A percentile compares a stretch with the other conserved stretches of the same genome.
phyloP scores from a whole-genome alignment of 2,113 vertebrate genomes.

The Myrmophylax atrothorax region DNA sequence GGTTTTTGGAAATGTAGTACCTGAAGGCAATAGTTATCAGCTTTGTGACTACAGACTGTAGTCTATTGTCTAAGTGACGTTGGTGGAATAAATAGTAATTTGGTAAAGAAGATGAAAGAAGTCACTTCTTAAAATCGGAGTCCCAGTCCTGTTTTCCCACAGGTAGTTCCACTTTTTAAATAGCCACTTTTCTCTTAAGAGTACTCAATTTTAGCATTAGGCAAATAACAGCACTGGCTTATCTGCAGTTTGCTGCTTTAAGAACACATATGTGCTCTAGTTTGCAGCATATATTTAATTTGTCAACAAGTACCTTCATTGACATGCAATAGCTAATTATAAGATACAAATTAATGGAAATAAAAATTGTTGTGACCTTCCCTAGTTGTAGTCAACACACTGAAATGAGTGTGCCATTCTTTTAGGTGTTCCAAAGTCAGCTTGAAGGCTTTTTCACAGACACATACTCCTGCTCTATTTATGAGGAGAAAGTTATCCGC shows the following conservation, averaged over 20 bases:
- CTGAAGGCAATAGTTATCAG: background rate
- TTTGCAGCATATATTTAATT: background rate
- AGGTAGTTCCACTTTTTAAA: background rate
- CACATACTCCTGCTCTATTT: background rate
- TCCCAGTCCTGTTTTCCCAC: background rate
- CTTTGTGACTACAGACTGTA: background rate
- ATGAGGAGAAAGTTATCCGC: background rate
- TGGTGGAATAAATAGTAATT: background rate
- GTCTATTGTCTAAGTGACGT: background rate
- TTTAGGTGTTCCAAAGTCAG: background rate
- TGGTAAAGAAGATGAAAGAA: background rate
- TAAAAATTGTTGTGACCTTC: background rate
- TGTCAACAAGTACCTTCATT: background rate
- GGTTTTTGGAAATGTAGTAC: background rate
- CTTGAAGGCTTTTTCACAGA: background rate
- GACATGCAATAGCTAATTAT: background rate
- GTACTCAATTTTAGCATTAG: background rate
- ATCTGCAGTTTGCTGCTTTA: background rate
- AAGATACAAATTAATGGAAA: background rate
- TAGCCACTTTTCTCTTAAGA: background rate
- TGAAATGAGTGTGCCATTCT: background rate
- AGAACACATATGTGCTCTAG: background rate
- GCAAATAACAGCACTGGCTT: background rate
- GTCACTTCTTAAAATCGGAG: background rate
- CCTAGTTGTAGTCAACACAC: background rate